phyloP scores from a whole-genome alignment of 2,797 vertebrate species.

The Crenuchus spilurus region DNA sequence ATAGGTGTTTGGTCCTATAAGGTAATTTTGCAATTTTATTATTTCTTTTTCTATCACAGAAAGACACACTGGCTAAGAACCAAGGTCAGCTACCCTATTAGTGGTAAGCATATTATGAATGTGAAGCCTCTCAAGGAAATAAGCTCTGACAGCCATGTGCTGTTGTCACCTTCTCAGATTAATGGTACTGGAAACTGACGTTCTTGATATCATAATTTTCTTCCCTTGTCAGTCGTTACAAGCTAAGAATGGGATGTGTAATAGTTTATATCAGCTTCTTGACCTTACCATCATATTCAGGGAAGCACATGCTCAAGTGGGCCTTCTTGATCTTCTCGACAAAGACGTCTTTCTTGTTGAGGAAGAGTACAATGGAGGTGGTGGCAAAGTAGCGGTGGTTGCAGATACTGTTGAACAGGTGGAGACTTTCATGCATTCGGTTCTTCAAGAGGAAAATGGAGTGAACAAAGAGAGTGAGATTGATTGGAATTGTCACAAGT shows the following conservation, averaged over 20 bases:
- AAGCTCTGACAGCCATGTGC: neutral
- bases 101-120: neutral
- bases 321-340: constrained; percentile 97
- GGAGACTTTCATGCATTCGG: constrained; percentile 98
- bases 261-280: no score
- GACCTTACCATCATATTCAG: constrained; percentile 92
- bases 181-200: neutral
- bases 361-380: constrained; percentile 97
- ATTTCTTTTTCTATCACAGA: no score
- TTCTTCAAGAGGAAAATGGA: constrained; percentile 77
- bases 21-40: neutral
- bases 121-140: neutral
- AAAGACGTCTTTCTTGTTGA: constrained; percentile 99
- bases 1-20: constrained; percentile 90
- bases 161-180: neutral
- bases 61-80: neutral
- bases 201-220: neutral
- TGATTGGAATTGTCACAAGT: no score
- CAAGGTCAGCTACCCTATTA: neutral
- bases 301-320: constrained; percentile 98
- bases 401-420: constrained; percentile 99
- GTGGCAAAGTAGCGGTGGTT: constrained; percentile 96
- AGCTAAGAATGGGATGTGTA: no score
- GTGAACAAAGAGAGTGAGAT: neutral
- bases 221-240: neutral